Evolutionary conservation across 2,113 vertebrate species (phyloP).

Genomic region (Atractosteus spatula): DNA sequence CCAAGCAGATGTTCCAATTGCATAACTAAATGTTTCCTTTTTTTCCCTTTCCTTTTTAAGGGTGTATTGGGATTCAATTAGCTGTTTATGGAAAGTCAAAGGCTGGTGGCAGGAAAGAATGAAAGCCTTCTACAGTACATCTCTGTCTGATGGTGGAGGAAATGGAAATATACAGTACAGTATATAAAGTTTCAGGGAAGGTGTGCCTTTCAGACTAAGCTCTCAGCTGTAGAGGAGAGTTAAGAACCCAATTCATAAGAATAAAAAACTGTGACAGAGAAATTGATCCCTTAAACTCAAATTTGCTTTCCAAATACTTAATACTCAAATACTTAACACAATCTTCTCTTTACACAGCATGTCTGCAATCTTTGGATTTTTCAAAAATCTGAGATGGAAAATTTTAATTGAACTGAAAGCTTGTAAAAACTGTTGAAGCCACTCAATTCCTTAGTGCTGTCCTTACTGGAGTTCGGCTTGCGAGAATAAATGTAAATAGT

Average conservation of each 20-base stretch:
- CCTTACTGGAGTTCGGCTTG: too few relatives aligned
- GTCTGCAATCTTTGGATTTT: too few relatives aligned
- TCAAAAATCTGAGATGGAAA: too few relatives aligned
- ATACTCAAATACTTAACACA: too few relatives aligned
- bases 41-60: neutral
- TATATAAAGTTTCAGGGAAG: neutral
- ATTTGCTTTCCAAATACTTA: too few relatives aligned
- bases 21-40: conserved; percentile 19
- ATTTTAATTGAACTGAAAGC: too few relatives aligned
- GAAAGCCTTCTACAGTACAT: neutral
- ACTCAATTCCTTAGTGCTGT: too few relatives aligned
- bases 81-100: neutral
- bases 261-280: neutral
- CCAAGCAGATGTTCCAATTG: conserved; percentile 31
- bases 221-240: neutral
- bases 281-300: too few relatives aligned
- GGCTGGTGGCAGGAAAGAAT: neutral
- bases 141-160: neutral
- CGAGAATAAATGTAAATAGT: too few relatives aligned
- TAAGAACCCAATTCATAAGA: neutral
- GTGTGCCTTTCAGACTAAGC: neutral
- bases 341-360: too few relatives aligned
- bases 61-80: conserved; percentile 17
- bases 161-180: neutral
- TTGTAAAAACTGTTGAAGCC: too few relatives aligned